A percentile compares a stretch with the other conserved stretches of the same genome.
These are phyloP conservation scores for Conopomorpha cramerella DNA, from an alignment of 1,140 invertebrate genomes.

Conservation along the genomic window DNA sequence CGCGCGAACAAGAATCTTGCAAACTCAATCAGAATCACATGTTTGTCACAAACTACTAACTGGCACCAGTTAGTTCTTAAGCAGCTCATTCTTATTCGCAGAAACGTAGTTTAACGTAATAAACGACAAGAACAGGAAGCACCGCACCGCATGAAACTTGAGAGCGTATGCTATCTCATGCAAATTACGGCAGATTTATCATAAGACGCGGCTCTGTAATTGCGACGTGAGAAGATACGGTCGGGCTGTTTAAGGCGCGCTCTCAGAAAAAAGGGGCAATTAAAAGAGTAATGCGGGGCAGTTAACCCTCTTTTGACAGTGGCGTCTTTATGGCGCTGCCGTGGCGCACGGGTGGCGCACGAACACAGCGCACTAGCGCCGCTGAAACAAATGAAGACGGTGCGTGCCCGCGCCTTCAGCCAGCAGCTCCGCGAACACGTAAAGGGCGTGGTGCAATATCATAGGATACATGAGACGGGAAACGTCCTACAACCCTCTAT, in stretches of 20 bases:
- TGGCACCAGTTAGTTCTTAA: too few relatives aligned
- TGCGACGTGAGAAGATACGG: conserved; percentile 58
- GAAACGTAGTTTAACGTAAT: conserved; percentile 53
- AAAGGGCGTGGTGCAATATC: conserved; percentile 57
- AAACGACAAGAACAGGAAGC: conserved; percentile 53
- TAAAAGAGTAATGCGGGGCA: conserved; percentile 56
- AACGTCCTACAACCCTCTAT: conserved; percentile 48
- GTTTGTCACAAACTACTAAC: too few relatives aligned
- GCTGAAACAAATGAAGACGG: too few relatives aligned
- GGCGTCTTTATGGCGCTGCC: conserved; percentile 22
- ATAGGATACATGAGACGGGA: conserved; percentile 44
- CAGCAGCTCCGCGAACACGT: conserved; percentile 39
- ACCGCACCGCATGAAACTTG: conserved; percentile 43
- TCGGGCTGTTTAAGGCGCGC: conserved; percentile 40
- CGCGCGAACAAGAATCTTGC: conserved; percentile 9
- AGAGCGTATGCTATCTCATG: conserved; percentile 59
- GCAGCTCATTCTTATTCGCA: conserved; percentile 53
- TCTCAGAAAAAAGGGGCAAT: conserved; percentile 57
- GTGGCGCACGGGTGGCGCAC: conserved; percentile 8
- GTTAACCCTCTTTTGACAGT: conserved; percentile 39
- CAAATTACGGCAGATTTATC: conserved; percentile 60
- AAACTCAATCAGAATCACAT: too few relatives aligned
- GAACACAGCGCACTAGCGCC: neutral
- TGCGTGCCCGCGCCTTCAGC: conserved; percentile 21
- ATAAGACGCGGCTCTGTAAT: conserved; percentile 58